Percentiles rank a stretch among this genome's conserved stretches.
phyloP scores from a whole-genome alignment of 1,140 invertebrate genomes.

The Tachypleus tridentatus region DNA sequence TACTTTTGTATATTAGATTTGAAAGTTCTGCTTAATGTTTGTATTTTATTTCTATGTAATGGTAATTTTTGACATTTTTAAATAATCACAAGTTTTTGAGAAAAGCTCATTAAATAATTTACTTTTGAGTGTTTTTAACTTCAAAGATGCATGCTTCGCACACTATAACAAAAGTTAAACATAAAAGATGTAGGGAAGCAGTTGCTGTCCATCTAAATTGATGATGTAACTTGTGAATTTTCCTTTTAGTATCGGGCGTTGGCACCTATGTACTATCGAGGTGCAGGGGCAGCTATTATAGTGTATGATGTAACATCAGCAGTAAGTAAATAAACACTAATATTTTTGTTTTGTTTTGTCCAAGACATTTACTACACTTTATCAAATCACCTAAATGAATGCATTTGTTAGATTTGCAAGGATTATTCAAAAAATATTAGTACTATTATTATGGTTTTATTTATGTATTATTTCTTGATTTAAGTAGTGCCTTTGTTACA shows the following conservation, averaged over 20 bases:
- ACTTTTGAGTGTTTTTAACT: conserved; percentile 1
- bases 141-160: background rate
- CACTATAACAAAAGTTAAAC: too few species aligned
- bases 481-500: too few species aligned
- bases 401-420: background rate
- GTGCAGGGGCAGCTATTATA: conserved; percentile 81
- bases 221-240: too few species aligned
- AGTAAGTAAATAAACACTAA: conserved; percentile 16
- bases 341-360: background rate
- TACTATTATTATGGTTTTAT: background rate
- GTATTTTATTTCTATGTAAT: too few species aligned
- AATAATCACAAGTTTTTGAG: background rate
- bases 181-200: background rate
- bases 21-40: too few species aligned
- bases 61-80: too few species aligned
- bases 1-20: too few species aligned
- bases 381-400: background rate
- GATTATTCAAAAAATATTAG: background rate
- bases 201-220: too few species aligned
- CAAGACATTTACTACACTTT: background rate
- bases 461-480: background rate
- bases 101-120: background rate
- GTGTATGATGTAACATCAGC: conserved; percentile 80
- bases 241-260: conserved; percentile 66
- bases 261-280: conserved; percentile 87